These are phyloP conservation scores for Fistularia commersonii DNA, from an alignment of 2,797 vertebrate genomes.

Conservation along the genomic window DNA sequence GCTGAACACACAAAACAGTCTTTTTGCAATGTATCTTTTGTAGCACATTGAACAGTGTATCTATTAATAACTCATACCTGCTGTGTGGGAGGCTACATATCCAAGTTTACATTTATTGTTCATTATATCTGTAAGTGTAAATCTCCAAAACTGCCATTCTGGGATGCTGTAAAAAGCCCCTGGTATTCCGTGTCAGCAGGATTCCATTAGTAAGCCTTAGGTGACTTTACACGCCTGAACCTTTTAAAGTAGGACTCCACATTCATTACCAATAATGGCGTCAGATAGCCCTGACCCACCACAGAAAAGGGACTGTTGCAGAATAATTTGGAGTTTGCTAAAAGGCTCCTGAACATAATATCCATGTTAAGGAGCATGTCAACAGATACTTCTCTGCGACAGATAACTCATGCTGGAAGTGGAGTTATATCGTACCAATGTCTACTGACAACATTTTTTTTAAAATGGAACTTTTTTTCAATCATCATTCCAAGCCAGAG, in stretches of 20 bases:
- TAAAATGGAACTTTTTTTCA: constrained; percentile 58
- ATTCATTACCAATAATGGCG: constrained; percentile 84
- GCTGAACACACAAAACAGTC: constrained; percentile 26
- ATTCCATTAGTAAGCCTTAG: constrained; percentile 84
- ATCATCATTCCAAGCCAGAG: constrained; percentile 22
- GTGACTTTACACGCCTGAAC: constrained; percentile 81
- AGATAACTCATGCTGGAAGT: constrained; percentile 68
- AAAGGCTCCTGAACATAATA: constrained; percentile 82
- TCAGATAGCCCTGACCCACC: constrained; percentile 78
- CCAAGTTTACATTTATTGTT: constrained; percentile 72
- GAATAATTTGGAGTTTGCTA: constrained; percentile 82
- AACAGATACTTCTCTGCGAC: constrained; percentile 83
- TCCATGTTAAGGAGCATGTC: constrained; percentile 86
- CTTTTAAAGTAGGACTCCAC: constrained; percentile 84
- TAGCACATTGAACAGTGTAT: constrained; percentile 23
- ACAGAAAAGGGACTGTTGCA: constrained; percentile 72
- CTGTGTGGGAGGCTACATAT: constrained; percentile 61
- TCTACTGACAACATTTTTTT: constrained; percentile 69
- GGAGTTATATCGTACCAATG: constrained; percentile 70
- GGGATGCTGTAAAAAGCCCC: constrained; percentile 71
- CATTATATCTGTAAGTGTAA: constrained; percentile 66
- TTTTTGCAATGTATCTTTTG: constrained; percentile 32
- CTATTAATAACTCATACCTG: constrained; percentile 60
- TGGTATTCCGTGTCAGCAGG: constrained; percentile 71
- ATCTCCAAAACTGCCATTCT: constrained; percentile 66